A percentile compares a stretch with the other conserved stretches of the same genome.
Evolutionary conservation across 2,888 invertebrate genomes (phyloP).

Genomic region (Himalopsyche anomala): DNA sequence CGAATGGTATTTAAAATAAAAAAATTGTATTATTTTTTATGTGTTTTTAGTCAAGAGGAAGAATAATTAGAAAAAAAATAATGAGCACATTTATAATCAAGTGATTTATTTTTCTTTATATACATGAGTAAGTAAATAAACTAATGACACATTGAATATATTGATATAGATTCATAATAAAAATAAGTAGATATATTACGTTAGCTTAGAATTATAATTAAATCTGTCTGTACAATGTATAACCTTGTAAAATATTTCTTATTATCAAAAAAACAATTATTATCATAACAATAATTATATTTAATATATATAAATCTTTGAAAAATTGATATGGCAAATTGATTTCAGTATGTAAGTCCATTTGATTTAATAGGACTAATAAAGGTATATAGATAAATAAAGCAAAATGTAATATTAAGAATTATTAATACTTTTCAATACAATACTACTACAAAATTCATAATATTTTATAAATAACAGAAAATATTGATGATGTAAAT

Average conservation of each 20-base stretch:
- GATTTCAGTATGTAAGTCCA: constrained; percentile 57
- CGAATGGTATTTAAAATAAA: no score
- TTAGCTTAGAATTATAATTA: constrained; percentile 61
- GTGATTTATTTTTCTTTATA: constrained; percentile 38
- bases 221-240: constrained; percentile 65
- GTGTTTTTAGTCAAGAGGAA: no score
- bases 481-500: constrained; percentile 47
- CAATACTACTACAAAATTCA: neutral
- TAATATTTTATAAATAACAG: constrained; percentile 28
- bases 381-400: neutral
- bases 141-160: constrained; percentile 49
- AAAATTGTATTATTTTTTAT: no score
- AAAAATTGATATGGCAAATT: constrained; percentile 66
- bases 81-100: neutral
- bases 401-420: constrained; percentile 63
- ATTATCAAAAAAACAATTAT: constrained; percentile 67
- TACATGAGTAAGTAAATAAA: constrained; percentile 31
- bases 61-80: neutral
- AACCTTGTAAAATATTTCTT: constrained; percentile 58
- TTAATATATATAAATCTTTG: constrained; percentile 65
- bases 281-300: constrained; percentile 67
- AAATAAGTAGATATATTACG: constrained; percentile 46
- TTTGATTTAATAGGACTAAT: constrained; percentile 59
- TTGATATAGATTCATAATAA: constrained; percentile 44
- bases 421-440: constrained; percentile 49